A percentile compares a stretch with the other conserved stretches of the same genome.
phyloP scores from a whole-genome alignment of 2,888 invertebrate genomes.

The Pharmacophagus antenor region DNA sequence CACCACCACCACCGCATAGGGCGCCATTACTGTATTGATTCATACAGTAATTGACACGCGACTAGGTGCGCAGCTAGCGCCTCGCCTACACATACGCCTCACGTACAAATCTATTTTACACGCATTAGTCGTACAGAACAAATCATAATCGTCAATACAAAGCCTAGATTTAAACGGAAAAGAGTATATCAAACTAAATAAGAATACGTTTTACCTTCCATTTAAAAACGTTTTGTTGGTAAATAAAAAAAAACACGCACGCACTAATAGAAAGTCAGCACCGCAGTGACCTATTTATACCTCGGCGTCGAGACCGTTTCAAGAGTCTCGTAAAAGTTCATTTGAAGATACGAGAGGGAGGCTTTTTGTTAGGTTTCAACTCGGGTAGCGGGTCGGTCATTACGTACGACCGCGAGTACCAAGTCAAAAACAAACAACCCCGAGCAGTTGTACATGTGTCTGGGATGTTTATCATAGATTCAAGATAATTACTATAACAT shows the following conservation, averaged over 20 bases:
- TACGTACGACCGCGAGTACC: conserved; percentile 39
- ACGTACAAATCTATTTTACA: conserved; percentile 53
- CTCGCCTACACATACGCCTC: conserved; percentile 49
- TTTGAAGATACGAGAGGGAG: conserved; percentile 53
- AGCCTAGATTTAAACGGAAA: conserved; percentile 16
- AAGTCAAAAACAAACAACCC: conserved; percentile 45
- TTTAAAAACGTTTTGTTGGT: conserved; percentile 26
- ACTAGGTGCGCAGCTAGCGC: conserved; percentile 64
- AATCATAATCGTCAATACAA: conserved; percentile 40
- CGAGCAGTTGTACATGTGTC: conserved; percentile 8
- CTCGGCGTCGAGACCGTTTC: conserved; percentile 43
- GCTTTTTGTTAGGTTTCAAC: conserved; percentile 45
- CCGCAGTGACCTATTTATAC: conserved; percentile 53
- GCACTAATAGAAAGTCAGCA: conserved; percentile 38
- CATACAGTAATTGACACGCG: conserved; percentile 74
- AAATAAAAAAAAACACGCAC: conserved; percentile 36
- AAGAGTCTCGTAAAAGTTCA: conserved; percentile 52
- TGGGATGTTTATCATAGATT: conserved; percentile 17
- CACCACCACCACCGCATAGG: conserved; percentile 66
- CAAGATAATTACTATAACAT: conserved; percentile 22
- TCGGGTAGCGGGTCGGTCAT: conserved; percentile 40
- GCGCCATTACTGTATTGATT: conserved; percentile 74
- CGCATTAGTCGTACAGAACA: conserved; percentile 44
- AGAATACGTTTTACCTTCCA: neutral
- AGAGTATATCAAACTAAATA: conserved; percentile 15